These are phyloP conservation scores for Morus bassanus DNA, from an alignment of 2,797 vertebrate genomes.

Conservation along the genomic window DNA sequence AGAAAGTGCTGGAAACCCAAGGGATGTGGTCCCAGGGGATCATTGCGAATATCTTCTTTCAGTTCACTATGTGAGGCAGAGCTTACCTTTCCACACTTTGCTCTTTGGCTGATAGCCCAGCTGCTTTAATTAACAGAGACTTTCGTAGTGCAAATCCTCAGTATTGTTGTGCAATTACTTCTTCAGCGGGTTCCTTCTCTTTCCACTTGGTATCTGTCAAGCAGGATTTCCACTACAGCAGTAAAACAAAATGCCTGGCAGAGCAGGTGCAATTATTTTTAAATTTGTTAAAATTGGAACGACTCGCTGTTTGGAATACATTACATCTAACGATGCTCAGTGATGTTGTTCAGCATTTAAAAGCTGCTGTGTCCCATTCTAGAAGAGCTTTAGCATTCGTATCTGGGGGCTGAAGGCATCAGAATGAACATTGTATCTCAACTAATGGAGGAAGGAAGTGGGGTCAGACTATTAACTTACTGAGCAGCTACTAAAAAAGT, in stretches of 20 bases:
- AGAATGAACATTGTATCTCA: background rate
- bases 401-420: background rate
- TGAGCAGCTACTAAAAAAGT: background rate
- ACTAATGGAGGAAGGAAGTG: background rate
- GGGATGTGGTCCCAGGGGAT: background rate
- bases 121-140: constrained; percentile 30
- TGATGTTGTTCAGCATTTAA: background rate
- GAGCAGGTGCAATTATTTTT: background rate
- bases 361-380: background rate
- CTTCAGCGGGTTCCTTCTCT: constrained; percentile 12
- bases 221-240: background rate
- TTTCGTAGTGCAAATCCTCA: background rate
- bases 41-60: background rate
- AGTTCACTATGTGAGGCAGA: background rate
- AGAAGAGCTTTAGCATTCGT: background rate
- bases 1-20: background rate
- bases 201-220: background rate
- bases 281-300: background rate
- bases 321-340: rapidly evolving
- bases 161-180: background rate
- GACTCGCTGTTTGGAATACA: background rate
- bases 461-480: background rate
- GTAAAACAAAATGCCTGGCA: background rate
- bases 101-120: background rate
- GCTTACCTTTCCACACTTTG: background rate